phyloP scores from a whole-genome alignment of 2,797 vertebrate species.

The Clarias platycephalus region DNA sequence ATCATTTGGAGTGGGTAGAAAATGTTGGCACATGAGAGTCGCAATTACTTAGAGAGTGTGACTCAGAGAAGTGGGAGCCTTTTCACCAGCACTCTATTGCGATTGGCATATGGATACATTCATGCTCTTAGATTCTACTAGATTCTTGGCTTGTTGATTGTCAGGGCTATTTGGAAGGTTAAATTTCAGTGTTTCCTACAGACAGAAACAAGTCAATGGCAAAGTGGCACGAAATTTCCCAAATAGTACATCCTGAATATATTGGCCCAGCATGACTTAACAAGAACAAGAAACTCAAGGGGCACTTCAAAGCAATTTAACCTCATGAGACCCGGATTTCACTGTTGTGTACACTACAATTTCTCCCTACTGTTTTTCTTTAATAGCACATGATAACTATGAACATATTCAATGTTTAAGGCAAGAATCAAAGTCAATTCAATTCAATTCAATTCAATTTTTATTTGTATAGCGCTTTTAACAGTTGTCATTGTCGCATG shows the following conservation, averaged over 20 bases:
- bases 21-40: conserved; percentile 48
- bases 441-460: too few species aligned
- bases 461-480: too few species aligned
- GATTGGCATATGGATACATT: conserved; percentile 32
- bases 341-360: too few species aligned
- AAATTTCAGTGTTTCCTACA: neutral
- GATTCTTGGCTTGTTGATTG: conserved; percentile 13
- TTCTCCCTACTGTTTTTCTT: too few species aligned
- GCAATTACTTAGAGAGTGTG: conserved; percentile 61
- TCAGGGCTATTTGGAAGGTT: conserved; percentile 25
- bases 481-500: too few species aligned
- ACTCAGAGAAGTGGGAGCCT: conserved; percentile 52
- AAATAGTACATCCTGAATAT: neutral
- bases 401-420: too few species aligned
- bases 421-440: too few species aligned
- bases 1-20: conserved; percentile 55
- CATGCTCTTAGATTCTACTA: conserved; percentile 28
- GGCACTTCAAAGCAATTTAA: neutral
- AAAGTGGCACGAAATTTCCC: neutral
- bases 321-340: too few species aligned
- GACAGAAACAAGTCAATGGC: neutral
- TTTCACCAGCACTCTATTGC: conserved; percentile 33
- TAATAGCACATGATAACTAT: too few species aligned
- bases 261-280: neutral
- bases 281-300: neutral